Evolutionary conservation across 2,113 vertebrate species (phyloP), one percentile per base, ranked within the genome.

Genomic region (Epinephelus fuscoguttatus): DNA sequence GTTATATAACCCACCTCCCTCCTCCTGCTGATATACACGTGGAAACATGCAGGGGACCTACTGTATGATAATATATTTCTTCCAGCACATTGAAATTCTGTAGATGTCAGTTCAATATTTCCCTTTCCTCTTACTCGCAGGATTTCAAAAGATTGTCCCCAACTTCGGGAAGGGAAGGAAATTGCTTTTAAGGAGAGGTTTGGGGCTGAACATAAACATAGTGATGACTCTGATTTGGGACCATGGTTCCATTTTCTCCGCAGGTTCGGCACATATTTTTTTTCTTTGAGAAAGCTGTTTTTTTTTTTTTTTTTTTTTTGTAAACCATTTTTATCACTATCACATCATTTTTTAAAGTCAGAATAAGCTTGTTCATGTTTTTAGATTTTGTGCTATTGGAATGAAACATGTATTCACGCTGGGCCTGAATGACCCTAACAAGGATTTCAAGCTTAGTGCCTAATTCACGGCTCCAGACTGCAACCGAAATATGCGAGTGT

Each of bases 131-230:
- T 53, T 80, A 73, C 70, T 86, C 14, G 52, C 72, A 75, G 87
- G 63, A 74, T 89, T 83, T 89, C 72, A 82, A 89, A 85, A 85
- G 85, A 81, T 89, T 79, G 84, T 87, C 72, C 62, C 63, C 70
- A 84, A 72, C 88, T 86, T 72, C 14, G n/a, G 25, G 45, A 71
- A 69, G 57, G 89, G 27, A 77, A 81, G 57, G 84, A 86, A 89
- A 93, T 83, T 87, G 82, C 84, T 89, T 91, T 85, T 73, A 89
- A 80, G 85, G 78, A 74, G 81, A 83, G 76, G 42, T 89, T 82
- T 86, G 62, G 73, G 40, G 68, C 81, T 80, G 62, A 78, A 80
- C 81, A 80, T 73, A 88, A 85, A 91, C 79, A 80, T 40, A 56
- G 69, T 60, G 70, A 88, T 75, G 60, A 84, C 78, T 77, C 71